Evolutionary conservation across 2,113 vertebrate species (phyloP), one percentile per base, ranked within the genome.

Genomic region (Pteronura brasiliensis): DNA sequence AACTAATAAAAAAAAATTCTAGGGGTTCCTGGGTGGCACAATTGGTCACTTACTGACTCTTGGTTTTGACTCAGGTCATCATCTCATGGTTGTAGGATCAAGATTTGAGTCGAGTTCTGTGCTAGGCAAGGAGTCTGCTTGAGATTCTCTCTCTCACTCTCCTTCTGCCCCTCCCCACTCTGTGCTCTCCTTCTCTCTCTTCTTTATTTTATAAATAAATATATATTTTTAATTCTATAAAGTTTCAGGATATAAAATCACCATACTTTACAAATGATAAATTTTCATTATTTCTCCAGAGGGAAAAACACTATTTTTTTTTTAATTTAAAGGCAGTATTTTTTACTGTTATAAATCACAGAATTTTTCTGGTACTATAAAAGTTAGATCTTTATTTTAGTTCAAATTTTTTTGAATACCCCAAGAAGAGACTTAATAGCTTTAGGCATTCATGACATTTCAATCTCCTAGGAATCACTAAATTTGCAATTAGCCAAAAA

Each of bases 371-470:
- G 44, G 92, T 94, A 97, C 97, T 95, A 97, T 76, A 79, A 93
- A 97, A 95, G 92, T 96, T 91, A 90, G 10, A 86, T 97, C 69
- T 49, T 93, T 5, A 6, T 87, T 36, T 92, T 87, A 93, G 47
- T 93, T 97, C 65, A 95, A 98, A 55, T 42, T 93, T 90, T 93
- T 95, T 82, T 96, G 90, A 96, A 63, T 96, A 94, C 3, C 82
- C 92, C 95, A 92, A 93, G 80, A 96, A 92, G 79, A 92, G 96
- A 88, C 96, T 97, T 98, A 63, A 63, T 72, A 76, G 12, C 47
- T 0, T 81, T 95, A 96, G 90, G 92, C 84, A 98, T 96, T 97
- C 31, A 89, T 34, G 71, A 55, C 84, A 96, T 97, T 98, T 82
- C 77, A 97, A 88, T 95, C 94, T 97, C 55, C 83, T 89, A 93